Evolutionary conservation across 2,797 vertebrate species (phyloP).

Genomic region (Chrysocyon brachyurus): DNA sequence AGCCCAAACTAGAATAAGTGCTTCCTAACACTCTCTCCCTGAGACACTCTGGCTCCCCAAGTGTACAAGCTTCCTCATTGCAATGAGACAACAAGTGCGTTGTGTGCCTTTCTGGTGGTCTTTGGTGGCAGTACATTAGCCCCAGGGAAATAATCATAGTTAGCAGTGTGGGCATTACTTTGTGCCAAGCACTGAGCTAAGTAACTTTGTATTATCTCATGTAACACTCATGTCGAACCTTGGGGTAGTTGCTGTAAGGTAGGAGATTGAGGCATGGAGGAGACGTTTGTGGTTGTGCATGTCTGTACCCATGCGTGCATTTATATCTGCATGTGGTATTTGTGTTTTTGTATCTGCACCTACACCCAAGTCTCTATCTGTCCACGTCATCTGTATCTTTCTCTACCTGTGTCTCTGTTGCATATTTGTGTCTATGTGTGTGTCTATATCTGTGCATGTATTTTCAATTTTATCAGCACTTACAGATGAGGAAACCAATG

Average conservation of each 20-base stretch:
- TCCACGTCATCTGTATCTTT: too few species aligned
- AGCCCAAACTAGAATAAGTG: background rate
- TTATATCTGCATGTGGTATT: background rate
- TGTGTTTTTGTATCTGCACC: background rate
- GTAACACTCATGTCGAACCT: background rate
- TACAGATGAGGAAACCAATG: background rate
- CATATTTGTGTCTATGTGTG: background rate
- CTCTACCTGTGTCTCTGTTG: background rate
- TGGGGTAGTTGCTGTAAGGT: background rate
- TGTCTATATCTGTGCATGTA: too few species aligned
- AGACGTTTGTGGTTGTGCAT: accelerated
- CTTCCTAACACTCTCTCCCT: background rate
- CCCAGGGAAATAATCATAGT: background rate
- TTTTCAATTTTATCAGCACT: background rate
- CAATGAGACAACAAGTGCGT: accelerated
- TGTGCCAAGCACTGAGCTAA: accelerated
- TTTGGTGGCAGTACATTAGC: accelerated
- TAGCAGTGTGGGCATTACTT: accelerated
- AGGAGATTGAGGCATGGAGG: background rate
- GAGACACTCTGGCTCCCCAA: accelerated
- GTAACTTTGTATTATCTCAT: background rate
- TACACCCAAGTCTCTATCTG: too few species aligned
- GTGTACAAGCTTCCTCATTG: accelerated
- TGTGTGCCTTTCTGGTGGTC: background rate
- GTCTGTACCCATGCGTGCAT: accelerated